Evolutionary conservation across 2,113 vertebrate genomes (phyloP).

Genomic region (Caranx ignobilis): DNA sequence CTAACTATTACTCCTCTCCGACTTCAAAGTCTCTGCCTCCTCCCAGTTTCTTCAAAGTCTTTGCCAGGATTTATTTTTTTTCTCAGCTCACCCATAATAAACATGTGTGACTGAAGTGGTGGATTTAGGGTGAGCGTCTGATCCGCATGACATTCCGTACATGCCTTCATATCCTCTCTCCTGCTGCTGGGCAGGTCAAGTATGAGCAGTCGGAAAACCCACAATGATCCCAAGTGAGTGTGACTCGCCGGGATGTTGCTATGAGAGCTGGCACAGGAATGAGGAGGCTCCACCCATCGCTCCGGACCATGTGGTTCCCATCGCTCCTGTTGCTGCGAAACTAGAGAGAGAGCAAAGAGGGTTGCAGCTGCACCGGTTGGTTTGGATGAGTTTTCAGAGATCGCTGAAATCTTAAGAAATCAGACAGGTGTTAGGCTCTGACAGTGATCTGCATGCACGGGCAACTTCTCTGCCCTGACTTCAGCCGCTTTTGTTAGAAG

Average conservation of each 20-base stretch:
- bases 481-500: neutral
- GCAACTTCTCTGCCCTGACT: neutral
- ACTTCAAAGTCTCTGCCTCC: conserved; percentile 11
- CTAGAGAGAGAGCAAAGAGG: neutral
- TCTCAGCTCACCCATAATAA: conserved; percentile 31
- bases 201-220: conserved; percentile 33
- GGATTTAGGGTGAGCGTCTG: conserved; percentile 38
- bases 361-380: neutral
- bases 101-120: conserved; percentile 43
- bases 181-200: conserved; percentile 17
- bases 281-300: conserved; percentile 62
- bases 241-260: conserved; percentile 53
- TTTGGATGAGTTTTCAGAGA: neutral
- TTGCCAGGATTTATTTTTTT: conserved; percentile 19
- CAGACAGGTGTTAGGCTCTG: neutral
- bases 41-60: conserved; percentile 7
- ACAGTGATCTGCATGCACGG: conserved; percentile 23
- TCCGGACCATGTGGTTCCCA: conserved; percentile 44
- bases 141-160: conserved; percentile 53
- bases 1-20: neutral
- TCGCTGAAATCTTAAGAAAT: neutral
- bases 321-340: conserved; percentile 50
- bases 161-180: conserved; percentile 21
- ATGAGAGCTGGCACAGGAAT: conserved; percentile 17
- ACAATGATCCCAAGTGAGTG: conserved; percentile 32